These are phyloP conservation scores for Aselliscus stoliczkanus DNA, from an alignment of 2,797 vertebrate species.

Conservation along the genomic window DNA sequence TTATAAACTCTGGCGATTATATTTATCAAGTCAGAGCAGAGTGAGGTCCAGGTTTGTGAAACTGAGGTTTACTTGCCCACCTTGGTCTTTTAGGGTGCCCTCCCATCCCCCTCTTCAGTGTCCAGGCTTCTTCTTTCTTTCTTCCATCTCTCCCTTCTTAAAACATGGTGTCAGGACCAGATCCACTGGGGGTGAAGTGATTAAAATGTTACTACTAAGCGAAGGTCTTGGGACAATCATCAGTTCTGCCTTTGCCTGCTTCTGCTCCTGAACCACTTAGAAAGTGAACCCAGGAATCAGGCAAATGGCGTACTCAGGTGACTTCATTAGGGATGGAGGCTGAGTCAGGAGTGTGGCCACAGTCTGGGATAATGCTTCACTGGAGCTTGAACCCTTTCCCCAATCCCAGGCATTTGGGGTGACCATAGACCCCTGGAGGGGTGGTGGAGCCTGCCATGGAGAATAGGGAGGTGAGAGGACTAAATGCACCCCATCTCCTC, in stretches of 20 bases:
- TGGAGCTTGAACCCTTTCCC: background rate
- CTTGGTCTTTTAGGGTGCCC: background rate
- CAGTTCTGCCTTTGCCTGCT: background rate
- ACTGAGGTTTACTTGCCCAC: background rate
- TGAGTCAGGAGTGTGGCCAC: background rate
- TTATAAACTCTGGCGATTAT: background rate
- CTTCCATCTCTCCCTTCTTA: background rate
- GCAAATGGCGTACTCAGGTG: background rate
- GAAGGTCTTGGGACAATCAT: background rate
- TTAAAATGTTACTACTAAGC: background rate
- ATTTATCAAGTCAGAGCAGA: background rate
- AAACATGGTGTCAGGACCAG: background rate
- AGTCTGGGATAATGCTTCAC: background rate
- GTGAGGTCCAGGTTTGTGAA: background rate
- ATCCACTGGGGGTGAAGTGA: background rate
- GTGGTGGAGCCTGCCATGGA: background rate
- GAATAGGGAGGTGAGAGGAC: background rate
- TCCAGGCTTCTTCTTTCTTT: background rate
- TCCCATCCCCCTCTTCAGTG: background rate
- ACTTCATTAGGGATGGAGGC: background rate
- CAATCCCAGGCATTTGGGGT: background rate
- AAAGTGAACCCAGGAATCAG: background rate
- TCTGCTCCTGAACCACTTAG: background rate
- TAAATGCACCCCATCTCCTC: background rate
- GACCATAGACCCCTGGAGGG: background rate